Base-by-base conservation (phyloP, 2,113 vertebrate genomes). In the Chauna torquata region DNA sequence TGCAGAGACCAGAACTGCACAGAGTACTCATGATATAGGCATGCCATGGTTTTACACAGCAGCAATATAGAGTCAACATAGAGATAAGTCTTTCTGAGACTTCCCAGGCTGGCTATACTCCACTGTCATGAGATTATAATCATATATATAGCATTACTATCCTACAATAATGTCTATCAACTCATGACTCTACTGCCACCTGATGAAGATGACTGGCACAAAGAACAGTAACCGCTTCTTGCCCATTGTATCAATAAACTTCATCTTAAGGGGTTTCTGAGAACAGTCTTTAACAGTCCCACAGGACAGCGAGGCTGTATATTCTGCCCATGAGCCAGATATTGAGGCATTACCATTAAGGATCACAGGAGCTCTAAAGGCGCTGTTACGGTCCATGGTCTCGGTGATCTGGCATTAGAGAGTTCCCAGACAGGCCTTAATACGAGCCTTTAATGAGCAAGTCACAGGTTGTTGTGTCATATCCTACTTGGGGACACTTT, bases 281-380 rank as follows among this genome's bases (percentile, higher is more conserved):
- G 87, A 96, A 97, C 50, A 95, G 94, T 36, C 90, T 50, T 95
- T 87, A 96, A 85, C 55, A 94, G 72, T 54, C 95, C 86, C 95
- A 64, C 5, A 84, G 90, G 65, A 84, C 15, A 77, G 83, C 7
- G 42, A 3, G 44, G 69, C 76, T 88, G 77, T 54, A 82, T 77
- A 75, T 20, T 49, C 76, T 81, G 85, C 86, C 96, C 50, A 6
- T 40, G 86, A 95, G 71, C 55, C 88, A 81, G 72, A 94, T 85
- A 94, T 30, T 4, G 82, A 97, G 87, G 85, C 57, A 92, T 27
- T 64, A 77, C 86, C 44, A 69, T 82, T 68, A 86, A 82, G 78
- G 44, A 78, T 78, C 54, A 76, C 4, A 95, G 74, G 8, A 86
- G 84, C 81, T 94, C 75, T 91, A 82, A 69, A 71, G 65, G 85